Conservation (phyloP, 2,888 invertebrate genomes). For the Hirtodrosophila trivittata region DNA sequence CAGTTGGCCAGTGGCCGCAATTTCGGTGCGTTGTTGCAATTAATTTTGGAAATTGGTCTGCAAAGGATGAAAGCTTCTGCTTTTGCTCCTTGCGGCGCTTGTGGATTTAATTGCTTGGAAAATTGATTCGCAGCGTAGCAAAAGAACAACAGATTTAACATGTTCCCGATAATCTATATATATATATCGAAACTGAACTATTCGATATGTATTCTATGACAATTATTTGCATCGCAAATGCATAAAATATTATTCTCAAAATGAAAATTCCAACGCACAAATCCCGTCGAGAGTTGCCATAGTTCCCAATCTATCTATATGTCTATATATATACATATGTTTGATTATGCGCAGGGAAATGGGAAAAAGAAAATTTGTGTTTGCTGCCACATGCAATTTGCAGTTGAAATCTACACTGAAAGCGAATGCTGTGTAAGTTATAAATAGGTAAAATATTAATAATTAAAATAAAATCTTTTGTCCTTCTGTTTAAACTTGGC, state of each 20-base stretch:
- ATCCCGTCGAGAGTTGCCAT: too few relatives aligned
- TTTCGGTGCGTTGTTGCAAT: conserved; percentile 57
- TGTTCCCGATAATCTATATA: background rate
- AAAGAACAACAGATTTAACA: background rate
- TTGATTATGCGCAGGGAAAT: conserved; percentile 32
- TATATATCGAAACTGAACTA: too few relatives aligned
- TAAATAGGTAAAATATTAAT: too few relatives aligned
- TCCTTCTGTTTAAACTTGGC: too few relatives aligned
- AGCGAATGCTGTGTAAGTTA: background rate
- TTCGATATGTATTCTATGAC: too few relatives aligned
- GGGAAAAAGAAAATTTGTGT: conserved; percentile 15
- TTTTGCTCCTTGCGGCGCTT: conserved; percentile 7
- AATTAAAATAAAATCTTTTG: too few relatives aligned
- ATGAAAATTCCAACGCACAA: conserved; percentile 24
- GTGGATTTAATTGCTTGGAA: conserved; percentile 67
- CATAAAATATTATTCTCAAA: conserved; percentile 54
- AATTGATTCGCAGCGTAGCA: conserved; percentile 50
- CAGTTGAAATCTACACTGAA: background rate
- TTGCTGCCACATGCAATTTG: conserved; percentile 9
- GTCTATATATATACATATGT: conserved; percentile 7
- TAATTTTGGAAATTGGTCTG: conserved; percentile 70
- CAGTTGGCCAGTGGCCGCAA: background rate
- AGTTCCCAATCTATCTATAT: background rate
- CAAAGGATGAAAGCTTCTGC: conserved; percentile 29
- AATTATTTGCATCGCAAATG: conserved; percentile 53